Evolutionary conservation across 2,888 invertebrate genomes (phyloP).

Genomic region (Aspidiotus rigidus): DNA sequence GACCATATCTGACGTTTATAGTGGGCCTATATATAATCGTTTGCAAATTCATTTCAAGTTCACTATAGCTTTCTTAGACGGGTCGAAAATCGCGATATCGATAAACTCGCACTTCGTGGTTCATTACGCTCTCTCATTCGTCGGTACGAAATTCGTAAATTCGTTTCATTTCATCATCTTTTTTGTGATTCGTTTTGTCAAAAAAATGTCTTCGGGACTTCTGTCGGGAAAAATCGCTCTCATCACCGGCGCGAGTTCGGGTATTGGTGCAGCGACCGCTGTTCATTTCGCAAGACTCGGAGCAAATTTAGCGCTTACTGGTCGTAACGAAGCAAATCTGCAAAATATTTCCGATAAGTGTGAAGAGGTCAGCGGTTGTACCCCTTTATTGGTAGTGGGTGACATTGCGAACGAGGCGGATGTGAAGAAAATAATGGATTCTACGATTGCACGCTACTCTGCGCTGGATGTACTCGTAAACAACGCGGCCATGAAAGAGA

Average conservation of each 20-base stretch:
- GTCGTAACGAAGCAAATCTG: constrained; percentile 60
- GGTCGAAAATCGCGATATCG: too few species aligned
- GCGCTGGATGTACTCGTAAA: constrained; percentile 76
- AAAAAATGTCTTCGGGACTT: constrained; percentile 39
- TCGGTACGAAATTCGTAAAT: too few species aligned
- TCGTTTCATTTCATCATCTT: too few species aligned
- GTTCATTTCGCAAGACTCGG: constrained; percentile 65
- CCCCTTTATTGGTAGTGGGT: constrained; percentile 55
- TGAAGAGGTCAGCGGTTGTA: constrained; percentile 41
- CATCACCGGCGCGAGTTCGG: constrained; percentile 73
- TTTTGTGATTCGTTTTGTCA: too few species aligned
- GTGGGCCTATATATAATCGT: too few species aligned
- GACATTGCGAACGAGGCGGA: constrained; percentile 67
- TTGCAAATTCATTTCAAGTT: too few species aligned
- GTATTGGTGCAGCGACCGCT: constrained; percentile 75
- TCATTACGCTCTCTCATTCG: too few species aligned
- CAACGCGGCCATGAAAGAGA: constrained; percentile 80
- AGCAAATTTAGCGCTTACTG: constrained; percentile 61
- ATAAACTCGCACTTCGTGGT: too few species aligned
- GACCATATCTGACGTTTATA: too few species aligned
- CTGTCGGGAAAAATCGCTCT: constrained; percentile 64
- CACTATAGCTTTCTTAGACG: too few species aligned
- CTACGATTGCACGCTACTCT: constrained; percentile 63
- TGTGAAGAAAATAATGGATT: constrained; percentile 59
- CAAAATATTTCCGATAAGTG: constrained; percentile 54